Base-by-base conservation (phyloP, 2,888 invertebrate genomes). In the Microdon myrmicae region DNA sequence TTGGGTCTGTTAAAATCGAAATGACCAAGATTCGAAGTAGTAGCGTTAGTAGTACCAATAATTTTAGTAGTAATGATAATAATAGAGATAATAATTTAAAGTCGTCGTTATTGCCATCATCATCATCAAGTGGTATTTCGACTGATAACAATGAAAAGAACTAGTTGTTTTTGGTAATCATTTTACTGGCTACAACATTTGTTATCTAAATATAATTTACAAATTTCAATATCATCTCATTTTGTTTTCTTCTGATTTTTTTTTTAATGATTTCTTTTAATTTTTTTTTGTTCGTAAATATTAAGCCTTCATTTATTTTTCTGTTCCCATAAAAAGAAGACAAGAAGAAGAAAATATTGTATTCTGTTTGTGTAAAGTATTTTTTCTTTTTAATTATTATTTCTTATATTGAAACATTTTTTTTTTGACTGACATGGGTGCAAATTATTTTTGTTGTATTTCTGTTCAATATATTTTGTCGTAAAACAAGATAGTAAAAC, bases 111-210 rank as follows among this genome's bases (percentile, higher is more conserved):
- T 26, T 31, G 32, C 48, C 43, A 28, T 44, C 48, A 32, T 38
- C 56, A 29, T 58, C 64, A 56, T 58, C 64, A 43, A 64, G 64
- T 53, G 45, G 64, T 64, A 64, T 51, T 64, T 64, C 51, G 31
- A 58, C 53, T 41, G 64, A 53, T 53, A 51, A 51, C 45, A 64
- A 47, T 47, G 45, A 58, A 34, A 56, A 45, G 47, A 35, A 58
- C 32, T 53, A 43, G 64, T 58, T 51, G 49, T 53, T n/a, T n/a
- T n/a, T n/a, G n/a, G n/a, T n/a, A n/a, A n/a, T n/a, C n/a, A n/a
- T n/a, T n/a, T n/a, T n/a, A n/a, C n/a, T n/a, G n/a, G n/a, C n/a
- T n/a, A n/a, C n/a, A n/a, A n/a, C n/a, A n/a, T n/a, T n/a, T n/a
- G n/a, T n/a, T n/a, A n/a, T n/a, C n/a, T n/a, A n/a, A n/a, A n/a